Base-by-base conservation (phyloP, 2,888 invertebrate species). In the Lymantria dispar region DNA sequence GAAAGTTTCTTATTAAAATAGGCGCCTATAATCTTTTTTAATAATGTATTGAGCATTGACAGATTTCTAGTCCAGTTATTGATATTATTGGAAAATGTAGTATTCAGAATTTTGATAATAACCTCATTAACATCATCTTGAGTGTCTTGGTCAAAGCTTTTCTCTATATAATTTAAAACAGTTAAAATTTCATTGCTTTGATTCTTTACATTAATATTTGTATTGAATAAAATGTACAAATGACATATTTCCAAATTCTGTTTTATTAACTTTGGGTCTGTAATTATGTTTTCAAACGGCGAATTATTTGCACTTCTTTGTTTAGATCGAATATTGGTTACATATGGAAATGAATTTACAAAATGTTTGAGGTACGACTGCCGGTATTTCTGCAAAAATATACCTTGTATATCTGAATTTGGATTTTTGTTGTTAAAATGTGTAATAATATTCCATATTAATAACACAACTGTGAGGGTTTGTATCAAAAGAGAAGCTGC, bases 401-500 rank as follows among this genome's bases (percentile, higher is more conserved):
- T 80, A n/a, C 70, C 68, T 56, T 87, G 83, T 13, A 93, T 76
- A 43, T 92, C 84, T 0, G 83, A 78, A 53, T 68, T 85, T 48
- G 83, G 80, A 52, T 74, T 79, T 56, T 76, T 85, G 11, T 66
- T 71, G 55, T 83, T 76, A 43, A 81, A 77, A 68, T 85, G 72
- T 43, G 78, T 68, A 10, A 88, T 66, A 45, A 88, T 72, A 9
- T 87, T 85, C 86, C 93, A 93, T n/a, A 96, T 76, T 45, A 94
- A 83, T 47, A 92, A 87, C 45, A 95, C 89, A 1, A 95, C 94
- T 61, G 93, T 91, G 42, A 95, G 82, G 30, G 94, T 91, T 56
- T 93, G 93, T 71, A 93, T 93, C 8, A 96, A 80, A 33, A 95
- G 88, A 36, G 88, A 77, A 1, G 94, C 92, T 14, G 94, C 93